Conservation (phyloP, 2,888 invertebrate species). For the Eubasilissa splendida region DNA sequence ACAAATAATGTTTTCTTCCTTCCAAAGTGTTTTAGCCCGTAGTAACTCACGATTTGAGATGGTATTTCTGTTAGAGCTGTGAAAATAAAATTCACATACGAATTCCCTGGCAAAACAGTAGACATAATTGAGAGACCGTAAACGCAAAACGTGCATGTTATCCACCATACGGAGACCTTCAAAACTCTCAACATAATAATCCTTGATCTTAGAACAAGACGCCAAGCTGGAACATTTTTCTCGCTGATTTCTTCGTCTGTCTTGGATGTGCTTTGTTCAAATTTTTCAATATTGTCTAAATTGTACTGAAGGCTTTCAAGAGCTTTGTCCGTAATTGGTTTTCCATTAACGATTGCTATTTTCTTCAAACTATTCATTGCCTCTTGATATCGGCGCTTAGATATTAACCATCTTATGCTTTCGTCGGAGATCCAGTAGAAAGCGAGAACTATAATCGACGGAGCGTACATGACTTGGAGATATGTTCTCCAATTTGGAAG, state of each 20-base stretch:
- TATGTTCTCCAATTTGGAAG: conserved; percentile 78
- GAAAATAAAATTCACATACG: conserved; percentile 83
- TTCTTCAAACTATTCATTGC: conserved; percentile 76
- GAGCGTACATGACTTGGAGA: conserved; percentile 76
- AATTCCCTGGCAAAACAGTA: conserved; percentile 81
- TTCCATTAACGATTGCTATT: conserved; percentile 78
- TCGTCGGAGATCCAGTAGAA: conserved; percentile 78
- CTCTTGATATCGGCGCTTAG: conserved; percentile 77
- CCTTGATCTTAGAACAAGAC: conserved; percentile 71
- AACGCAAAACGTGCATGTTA: conserved; percentile 85
- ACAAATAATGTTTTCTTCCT: conserved; percentile 76
- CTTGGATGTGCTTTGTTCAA: conserved; percentile 51
- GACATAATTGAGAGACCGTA: conserved; percentile 87
- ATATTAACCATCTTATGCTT: conserved; percentile 81
- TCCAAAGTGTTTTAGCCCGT: conserved; percentile 77
- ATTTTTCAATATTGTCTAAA: conserved; percentile 59
- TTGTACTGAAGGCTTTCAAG: conserved; percentile 63
- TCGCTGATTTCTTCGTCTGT: conserved; percentile 54
- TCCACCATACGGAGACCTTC: conserved; percentile 83
- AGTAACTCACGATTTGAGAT: conserved; percentile 77
- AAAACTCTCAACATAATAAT: conserved; percentile 73
- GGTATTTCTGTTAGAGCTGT: conserved; percentile 80
- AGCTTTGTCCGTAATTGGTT: conserved; percentile 67
- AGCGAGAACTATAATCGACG: conserved; percentile 75
- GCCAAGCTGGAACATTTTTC: conserved; percentile 61